Percentiles rank a stretch among this genome's conserved stretches.
phyloP scores from a whole-genome alignment of 2,113 vertebrate genomes.

The Coregonus clupeaformis region DNA sequence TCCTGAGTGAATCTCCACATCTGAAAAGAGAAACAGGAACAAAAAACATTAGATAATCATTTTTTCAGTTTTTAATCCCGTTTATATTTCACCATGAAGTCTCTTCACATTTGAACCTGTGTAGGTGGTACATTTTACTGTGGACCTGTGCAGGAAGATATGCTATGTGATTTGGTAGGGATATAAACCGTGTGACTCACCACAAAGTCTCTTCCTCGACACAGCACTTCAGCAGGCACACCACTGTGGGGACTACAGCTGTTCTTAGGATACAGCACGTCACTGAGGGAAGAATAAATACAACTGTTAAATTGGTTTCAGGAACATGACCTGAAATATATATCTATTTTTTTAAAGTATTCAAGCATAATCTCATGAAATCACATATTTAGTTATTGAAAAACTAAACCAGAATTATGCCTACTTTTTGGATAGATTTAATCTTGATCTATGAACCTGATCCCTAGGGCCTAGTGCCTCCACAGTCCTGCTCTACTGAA shows the following conservation, averaged over 20 bases:
- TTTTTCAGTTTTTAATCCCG: background rate
- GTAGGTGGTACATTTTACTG: too few species aligned
- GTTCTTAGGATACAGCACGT: slow-evolving; percentile 95
- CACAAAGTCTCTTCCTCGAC: slow-evolving; percentile 93
- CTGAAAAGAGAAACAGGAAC: slow-evolving; percentile 61
- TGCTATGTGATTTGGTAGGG: background rate
- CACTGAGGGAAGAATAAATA: slow-evolving; percentile 69
- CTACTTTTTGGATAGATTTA: too few species aligned
- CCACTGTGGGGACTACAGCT: slow-evolving; percentile 94
- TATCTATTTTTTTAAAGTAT: too few species aligned
- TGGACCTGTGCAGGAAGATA: background rate
- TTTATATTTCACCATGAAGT: too few species aligned
- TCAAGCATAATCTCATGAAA: too few species aligned
- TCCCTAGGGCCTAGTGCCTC: too few species aligned
- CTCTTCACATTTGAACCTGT: too few species aligned
- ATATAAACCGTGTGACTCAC: slow-evolving; percentile 75
- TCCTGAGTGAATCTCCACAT: slow-evolving; percentile 97
- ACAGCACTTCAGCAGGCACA: slow-evolving; percentile 92
- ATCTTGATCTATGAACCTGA: too few species aligned
- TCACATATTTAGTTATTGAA: too few species aligned
- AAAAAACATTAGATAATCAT: background rate
- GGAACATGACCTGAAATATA: too few species aligned
- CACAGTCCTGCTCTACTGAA: background rate
- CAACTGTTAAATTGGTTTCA: too few species aligned
- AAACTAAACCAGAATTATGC: too few species aligned